Conservation (phyloP, 1,140 invertebrate species). For the Lithobius niger region DNA sequence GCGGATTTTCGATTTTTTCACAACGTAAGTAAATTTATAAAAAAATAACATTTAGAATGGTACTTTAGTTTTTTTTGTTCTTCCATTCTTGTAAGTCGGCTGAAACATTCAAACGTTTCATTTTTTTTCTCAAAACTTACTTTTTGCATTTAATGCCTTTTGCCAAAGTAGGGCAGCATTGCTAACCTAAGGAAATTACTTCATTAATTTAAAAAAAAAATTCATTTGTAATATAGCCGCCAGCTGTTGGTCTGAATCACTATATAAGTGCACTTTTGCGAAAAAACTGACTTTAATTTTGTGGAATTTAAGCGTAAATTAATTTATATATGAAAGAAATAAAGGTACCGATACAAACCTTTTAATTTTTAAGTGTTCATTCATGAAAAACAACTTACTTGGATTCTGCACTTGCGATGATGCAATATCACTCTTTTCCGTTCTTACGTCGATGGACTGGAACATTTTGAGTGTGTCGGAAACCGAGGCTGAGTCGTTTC, state of each 20-base stretch:
- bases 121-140: too few relatives aligned
- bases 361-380: background rate
- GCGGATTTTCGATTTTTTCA: too few relatives aligned
- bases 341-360: background rate
- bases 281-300: background rate
- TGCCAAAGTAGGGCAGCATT: too few relatives aligned
- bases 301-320: background rate
- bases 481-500: slow-evolving; percentile 28
- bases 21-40: too few relatives aligned
- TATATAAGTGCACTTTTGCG: background rate
- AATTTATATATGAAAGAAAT: background rate
- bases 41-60: too few relatives aligned
- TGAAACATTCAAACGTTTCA: too few relatives aligned
- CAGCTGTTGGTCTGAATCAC: background rate
- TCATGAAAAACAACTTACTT: background rate
- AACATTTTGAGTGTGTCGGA: slow-evolving; percentile 81
- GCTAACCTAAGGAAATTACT: too few relatives aligned
- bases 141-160: too few relatives aligned
- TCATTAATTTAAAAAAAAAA: background rate
- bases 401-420: background rate
- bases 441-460: slow-evolving; percentile 59
- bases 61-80: too few relatives aligned
- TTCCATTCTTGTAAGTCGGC: too few relatives aligned
- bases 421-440: background rate
- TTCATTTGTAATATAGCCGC: background rate